A percentile compares a stretch with the other conserved stretches of the same genome.
phyloP scores from a whole-genome alignment of 2,113 vertebrate species.

The Todiramphus chloris region DNA sequence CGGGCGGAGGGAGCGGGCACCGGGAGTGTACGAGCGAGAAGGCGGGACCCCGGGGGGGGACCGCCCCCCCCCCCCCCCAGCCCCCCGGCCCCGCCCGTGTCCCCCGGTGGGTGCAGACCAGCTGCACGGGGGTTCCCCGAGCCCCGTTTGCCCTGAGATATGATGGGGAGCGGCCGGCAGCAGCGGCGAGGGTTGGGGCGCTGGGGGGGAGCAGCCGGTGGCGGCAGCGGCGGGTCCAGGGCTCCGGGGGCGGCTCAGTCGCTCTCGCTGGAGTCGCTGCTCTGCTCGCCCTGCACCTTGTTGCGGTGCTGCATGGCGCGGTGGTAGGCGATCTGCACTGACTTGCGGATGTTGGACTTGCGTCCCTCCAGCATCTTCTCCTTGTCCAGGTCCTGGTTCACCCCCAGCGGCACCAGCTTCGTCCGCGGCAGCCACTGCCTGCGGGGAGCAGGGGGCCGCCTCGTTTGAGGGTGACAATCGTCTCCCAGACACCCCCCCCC shows the following conservation, averaged over 20 bases:
- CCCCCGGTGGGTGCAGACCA: conserved; percentile 68
- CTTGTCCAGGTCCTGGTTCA: conserved; percentile 97
- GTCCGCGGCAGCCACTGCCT: conserved; percentile 99
- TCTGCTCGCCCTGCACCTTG: conserved; percentile 97
- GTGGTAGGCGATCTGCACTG: conserved; percentile 97
- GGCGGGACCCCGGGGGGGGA: background rate
- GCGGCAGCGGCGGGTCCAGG: background rate
- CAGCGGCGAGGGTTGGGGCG: background rate
- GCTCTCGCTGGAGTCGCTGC: conserved; percentile 95
- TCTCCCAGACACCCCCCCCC: background rate
- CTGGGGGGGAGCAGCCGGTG: background rate
- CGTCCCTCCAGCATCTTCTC: conserved; percentile 98
- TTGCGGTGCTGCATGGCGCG: conserved; percentile 98
- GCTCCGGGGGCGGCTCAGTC: conserved; percentile 71
- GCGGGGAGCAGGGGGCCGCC: background rate
- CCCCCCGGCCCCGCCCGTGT: background rate
- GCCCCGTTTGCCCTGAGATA: conserved; percentile 77
- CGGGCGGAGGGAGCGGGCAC: background rate
- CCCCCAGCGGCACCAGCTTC: conserved; percentile 94
- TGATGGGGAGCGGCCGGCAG: background rate
- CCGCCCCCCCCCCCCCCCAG: background rate
- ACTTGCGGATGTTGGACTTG: conserved; percentile 98
- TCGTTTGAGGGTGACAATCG: conserved; percentile 38
- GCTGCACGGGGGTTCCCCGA: conserved; percentile 72
- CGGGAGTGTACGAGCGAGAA: background rate